Base-by-base conservation (phyloP, 2,888 invertebrate species). In the Drosophila neotestacea region DNA sequence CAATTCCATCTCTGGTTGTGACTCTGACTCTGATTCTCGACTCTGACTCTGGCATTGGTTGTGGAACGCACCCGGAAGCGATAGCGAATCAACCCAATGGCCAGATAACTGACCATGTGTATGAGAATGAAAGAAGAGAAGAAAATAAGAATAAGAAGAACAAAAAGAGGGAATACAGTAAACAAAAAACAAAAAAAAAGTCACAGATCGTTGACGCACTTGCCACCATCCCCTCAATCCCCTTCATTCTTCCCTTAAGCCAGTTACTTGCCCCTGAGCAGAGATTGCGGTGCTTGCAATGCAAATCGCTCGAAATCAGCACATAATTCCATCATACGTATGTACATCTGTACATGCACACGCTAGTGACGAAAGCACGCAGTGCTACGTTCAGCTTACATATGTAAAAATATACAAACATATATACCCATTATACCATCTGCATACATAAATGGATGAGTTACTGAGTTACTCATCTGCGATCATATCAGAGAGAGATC, bases 51-150 rank as follows among this genome's bases (percentile, higher is more conserved):
- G 70, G 52, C 70, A 48, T 48, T 58, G 62, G 42, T 10, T 28
- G 28, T 38, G 38, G 16, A 61, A 44, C 54, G 54, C 76, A 76
- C 77, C 77, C 77, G 77, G 77, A 78, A 81, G 73, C 32, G 78
- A 73, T 78, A 77, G 60, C 78, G 39, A 22, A 28, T 46, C 61
- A 27, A 64, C 63, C 81, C 54, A 36, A 28, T 44, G 46, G 30
- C 27, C 64, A 63, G 74, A 65, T 84, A 79, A 75, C 62, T 70
- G 70, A 51, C 61, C 82, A 60, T 65, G 77, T 66, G 79, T 5
- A 32, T 44, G 38, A 59, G 22, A 22, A 22, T 22, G 27, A 52
- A 55, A 30, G 39, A 13, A 30, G 11, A 39, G 34, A 61, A 48
- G 13, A 55, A 47, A 55, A 41, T n/a, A 13, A 16, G 9, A 11